A percentile compares a stretch with the other conserved stretches of the same genome.
These are phyloP conservation scores for Tanypteryx hageni DNA, from an alignment of 2,888 invertebrate genomes.

Conservation along the genomic window DNA sequence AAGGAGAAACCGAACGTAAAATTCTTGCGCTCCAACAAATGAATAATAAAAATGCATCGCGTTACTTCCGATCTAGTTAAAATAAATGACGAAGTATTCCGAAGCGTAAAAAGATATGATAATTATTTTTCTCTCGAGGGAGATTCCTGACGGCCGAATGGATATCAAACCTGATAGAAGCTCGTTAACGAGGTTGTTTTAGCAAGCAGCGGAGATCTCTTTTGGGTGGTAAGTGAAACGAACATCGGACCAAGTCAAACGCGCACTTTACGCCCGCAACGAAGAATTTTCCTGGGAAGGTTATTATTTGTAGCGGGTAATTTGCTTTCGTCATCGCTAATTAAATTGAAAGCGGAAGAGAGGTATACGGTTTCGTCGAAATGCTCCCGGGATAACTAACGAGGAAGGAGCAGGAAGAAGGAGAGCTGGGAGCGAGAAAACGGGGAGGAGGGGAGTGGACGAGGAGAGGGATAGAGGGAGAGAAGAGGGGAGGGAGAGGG, in stretches of 20 bases:
- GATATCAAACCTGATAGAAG: background rate
- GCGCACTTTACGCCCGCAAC: background rate
- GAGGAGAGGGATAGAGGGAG: background rate
- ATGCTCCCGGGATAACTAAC: constrained; percentile 32
- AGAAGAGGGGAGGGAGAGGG: background rate
- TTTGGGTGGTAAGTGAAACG: background rate
- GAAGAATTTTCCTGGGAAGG: constrained; percentile 31
- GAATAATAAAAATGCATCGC: background rate
- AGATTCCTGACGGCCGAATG: background rate
- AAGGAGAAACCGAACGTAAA: background rate
- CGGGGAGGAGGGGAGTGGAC: background rate
- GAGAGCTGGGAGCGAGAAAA: background rate
- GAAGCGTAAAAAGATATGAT: background rate
- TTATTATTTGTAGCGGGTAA: constrained; percentile 58
- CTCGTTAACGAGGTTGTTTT: background rate
- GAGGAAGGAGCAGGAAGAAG: background rate
- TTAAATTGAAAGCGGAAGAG: constrained; percentile 63
- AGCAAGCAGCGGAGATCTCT: constrained; percentile 3
- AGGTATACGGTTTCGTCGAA: constrained; percentile 51
- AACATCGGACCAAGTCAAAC: background rate
- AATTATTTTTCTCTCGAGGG: background rate
- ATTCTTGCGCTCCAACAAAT: background rate
- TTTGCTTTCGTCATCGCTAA: constrained; percentile 64
- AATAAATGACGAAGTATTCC: background rate
- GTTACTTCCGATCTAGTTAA: background rate